These are phyloP conservation scores for Asarcornis scutulata DNA, from an alignment of 2,113 vertebrate species.

Conservation along the genomic window DNA sequence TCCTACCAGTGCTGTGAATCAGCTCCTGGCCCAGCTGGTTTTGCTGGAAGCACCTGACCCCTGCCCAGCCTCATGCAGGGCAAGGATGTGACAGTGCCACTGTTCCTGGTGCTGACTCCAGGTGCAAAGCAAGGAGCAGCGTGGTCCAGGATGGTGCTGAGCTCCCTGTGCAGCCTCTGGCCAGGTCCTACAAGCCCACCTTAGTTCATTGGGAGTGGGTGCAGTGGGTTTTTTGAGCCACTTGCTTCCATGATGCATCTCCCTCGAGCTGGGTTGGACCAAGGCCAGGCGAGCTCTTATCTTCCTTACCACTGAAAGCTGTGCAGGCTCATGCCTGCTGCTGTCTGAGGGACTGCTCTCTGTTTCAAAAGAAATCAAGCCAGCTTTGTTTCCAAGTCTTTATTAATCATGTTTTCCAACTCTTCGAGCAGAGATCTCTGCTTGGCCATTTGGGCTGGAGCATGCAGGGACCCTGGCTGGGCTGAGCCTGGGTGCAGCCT, in stretches of 20 bases:
- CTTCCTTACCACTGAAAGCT: conserved; percentile 41
- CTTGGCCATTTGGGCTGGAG: not conserved
- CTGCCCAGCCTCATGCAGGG: not conserved
- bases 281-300: conserved; percentile 18
- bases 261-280: not conserved
- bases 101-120: not conserved
- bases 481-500: not conserved
- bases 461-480: not conserved
- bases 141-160: not conserved
- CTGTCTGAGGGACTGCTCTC: conserved; percentile 45
- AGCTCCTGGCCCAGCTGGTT: not conserved
- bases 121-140: not conserved
- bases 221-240: not conserved
- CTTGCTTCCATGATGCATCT: not conserved
- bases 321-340: not conserved
- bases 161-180: not conserved
- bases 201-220: not conserved
- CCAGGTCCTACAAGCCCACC: not conserved
- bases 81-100: not conserved
- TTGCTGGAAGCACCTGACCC: not conserved
- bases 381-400: conserved; percentile 23
- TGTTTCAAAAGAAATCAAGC: conserved; percentile 35
- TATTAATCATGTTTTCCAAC: conserved; percentile 17
- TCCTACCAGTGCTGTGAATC: not conserved
- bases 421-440: not conserved